Evolutionary conservation across 2,888 invertebrate species (phyloP), one percentile per base, ranked within the genome.

Genomic region (Prosapia bicincta): DNA sequence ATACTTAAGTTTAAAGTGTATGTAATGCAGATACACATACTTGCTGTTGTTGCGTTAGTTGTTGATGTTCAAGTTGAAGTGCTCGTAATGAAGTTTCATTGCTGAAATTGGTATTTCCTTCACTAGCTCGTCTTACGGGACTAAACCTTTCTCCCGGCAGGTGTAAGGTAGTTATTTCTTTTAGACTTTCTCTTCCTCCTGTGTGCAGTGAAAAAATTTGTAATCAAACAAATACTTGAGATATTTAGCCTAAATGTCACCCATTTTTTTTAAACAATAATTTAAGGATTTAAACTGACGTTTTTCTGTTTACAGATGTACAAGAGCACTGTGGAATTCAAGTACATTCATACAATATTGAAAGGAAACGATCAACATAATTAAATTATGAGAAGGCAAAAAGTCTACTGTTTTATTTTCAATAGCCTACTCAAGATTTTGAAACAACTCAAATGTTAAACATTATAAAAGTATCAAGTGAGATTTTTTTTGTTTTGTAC

Each of bases 71-170:
- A 74, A 93, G 90, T 75, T 94, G 90, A 0, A 94, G 89, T 10
- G 90, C 89, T 82, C 88, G 84, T 13, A 87, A 83, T 78, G 85
- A 84, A 75, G 83, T 78, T 70, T 82, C 81, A 10, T 79, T 78
- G 65, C 78, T 71, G 70, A 65, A 79, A 26, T 79, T 77, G 1
- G 87, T 88, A 0, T 88, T 91, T 68, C 94, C 93, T 84, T 97
- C 97, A 78, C 93, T 94, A 9, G 96, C 96, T 79, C 97, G 88
- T 0, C 98, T 89, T 15, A 97, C 96, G 0, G 97, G 97, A 79
- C 96, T 96, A 84, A 95, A 97, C 24, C 97, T 86, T 84, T 95
- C 95, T 66, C 90, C 85, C 30, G 87, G 85, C 76, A 87, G 83
- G 81, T 87, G 87, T 6, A 86, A 82, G 10, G 75, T 77, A 86